These are phyloP conservation scores for Zosterops hypoxanthus DNA, from an alignment of 2,113 vertebrate species.

Conservation along the genomic window DNA sequence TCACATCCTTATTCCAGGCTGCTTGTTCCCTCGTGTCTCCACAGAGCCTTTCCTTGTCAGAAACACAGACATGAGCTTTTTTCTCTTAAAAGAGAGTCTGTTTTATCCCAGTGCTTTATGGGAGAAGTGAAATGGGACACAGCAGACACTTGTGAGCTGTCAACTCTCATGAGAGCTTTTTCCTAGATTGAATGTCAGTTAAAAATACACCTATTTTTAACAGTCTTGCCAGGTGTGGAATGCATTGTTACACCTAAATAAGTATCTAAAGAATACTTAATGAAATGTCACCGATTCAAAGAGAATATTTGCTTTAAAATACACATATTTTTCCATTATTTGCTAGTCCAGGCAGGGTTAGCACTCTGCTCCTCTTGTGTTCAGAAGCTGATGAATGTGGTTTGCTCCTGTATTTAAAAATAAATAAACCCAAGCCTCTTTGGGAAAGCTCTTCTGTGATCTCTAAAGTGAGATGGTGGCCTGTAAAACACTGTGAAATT, in stretches of 20 bases:
- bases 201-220: neutral
- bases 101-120: neutral
- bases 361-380: neutral
- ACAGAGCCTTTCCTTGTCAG: neutral
- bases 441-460: neutral
- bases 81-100: neutral
- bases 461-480: neutral
- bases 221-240: neutral
- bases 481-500: neutral
- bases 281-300: neutral
- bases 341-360: neutral
- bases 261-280: neutral
- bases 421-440: neutral
- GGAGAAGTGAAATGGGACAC: neutral
- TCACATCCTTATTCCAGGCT: neutral
- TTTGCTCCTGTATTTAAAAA: neutral
- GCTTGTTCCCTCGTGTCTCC: neutral
- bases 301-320: neutral
- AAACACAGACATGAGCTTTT: neutral
- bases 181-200: neutral
- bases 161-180: neutral
- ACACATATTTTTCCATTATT: accelerated
- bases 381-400: neutral
- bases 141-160: neutral
- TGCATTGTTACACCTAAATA: neutral